These are phyloP conservation scores for Lamprologus speciosus DNA, from an alignment of 2,113 vertebrate genomes.

Conservation along the genomic window DNA sequence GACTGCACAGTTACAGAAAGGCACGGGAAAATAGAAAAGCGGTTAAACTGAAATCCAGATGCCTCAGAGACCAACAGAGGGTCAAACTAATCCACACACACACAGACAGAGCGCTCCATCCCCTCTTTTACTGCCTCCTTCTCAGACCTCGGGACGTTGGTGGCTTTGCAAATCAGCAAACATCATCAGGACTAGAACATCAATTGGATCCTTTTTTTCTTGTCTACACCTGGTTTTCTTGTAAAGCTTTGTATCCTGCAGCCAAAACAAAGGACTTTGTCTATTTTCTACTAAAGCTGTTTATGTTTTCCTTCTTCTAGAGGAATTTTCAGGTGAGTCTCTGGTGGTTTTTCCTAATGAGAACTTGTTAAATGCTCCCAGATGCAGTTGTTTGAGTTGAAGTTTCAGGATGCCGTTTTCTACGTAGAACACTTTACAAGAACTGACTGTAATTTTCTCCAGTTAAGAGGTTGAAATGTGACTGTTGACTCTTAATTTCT, in stretches of 20 bases:
- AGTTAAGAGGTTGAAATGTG: neutral
- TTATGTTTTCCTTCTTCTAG: neutral
- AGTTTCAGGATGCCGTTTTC: neutral
- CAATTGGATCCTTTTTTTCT: slow-evolving; percentile 40
- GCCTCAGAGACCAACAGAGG: slow-evolving; percentile 45
- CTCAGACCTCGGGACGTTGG: neutral
- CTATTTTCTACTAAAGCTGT: neutral
- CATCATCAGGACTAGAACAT: slow-evolving; percentile 16
- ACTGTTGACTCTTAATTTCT: neutral
- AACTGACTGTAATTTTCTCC: neutral
- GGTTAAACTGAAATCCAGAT: slow-evolving; percentile 65
- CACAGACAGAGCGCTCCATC: neutral
- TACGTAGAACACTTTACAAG: neutral
- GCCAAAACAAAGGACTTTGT: neutral
- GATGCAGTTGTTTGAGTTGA: neutral
- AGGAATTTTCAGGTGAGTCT: slow-evolving; percentile 63
- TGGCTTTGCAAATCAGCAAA: slow-evolving; percentile 37
- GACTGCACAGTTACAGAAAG: slow-evolving; percentile 31
- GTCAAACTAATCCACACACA: slow-evolving; percentile 31
- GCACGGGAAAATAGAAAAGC: slow-evolving; percentile 7
- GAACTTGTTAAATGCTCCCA: slow-evolving; percentile 3
- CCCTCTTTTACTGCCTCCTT: neutral
- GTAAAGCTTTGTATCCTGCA: slow-evolving; percentile 17
- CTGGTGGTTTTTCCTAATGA: neutral
- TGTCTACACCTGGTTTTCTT: neutral